Base-by-base conservation (phyloP, 2,113 vertebrate species). In the Sakesphorus luctuosus region DNA sequence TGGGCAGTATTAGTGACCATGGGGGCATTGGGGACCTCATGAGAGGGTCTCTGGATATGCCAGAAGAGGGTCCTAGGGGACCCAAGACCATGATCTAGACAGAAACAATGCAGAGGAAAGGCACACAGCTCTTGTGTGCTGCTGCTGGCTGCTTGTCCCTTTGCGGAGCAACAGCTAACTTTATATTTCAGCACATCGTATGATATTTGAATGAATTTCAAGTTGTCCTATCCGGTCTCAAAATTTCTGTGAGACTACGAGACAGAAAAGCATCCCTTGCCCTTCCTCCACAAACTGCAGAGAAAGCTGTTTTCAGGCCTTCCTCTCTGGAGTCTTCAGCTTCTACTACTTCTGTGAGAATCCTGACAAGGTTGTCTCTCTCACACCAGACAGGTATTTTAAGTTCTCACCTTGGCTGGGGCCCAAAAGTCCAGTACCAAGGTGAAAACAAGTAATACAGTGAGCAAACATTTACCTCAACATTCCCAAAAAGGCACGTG, bases 61-160 rank as follows among this genome's bases (percentile, higher is more conserved):
- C 36, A 74, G n/a, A 15, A 20, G n/a, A 53, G 13, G 36, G 4
- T 88, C 7, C 8, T 0, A 1, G 1, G 8, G 33, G 33, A 36
- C 18, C 38, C 7, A 11, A 80, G 49, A n/a, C 20, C 38, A 63
- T 13, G 33, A 36, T 21, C 24, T 56, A 21, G 28, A 44, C 13
- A 84, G 23, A 56, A 74, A 7, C 2, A 2, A 15, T 3, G 9
- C 17, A 80, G 35, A 17, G 21, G 36, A 69, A 69, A 49, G 31
- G 29, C 29, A 31, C 33, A 50, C 15, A 46, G 35, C 14, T 85
- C 52, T 85, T 2, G 0, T n/a, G n/a, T n/a, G n/a, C n/a, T n/a
- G n/a, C n/a, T n/a, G n/a, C n/a, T n/a, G n/a, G n/a, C 44, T 52
- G 28, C 8, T 9, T 75, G 15, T 17, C 25, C 21, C 61, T 66